Percentiles rank a stretch among this genome's conserved stretches.
Evolutionary conservation across 2,797 vertebrate genomes (phyloP).

Genomic region (Sebastiscus albofasciatus): DNA sequence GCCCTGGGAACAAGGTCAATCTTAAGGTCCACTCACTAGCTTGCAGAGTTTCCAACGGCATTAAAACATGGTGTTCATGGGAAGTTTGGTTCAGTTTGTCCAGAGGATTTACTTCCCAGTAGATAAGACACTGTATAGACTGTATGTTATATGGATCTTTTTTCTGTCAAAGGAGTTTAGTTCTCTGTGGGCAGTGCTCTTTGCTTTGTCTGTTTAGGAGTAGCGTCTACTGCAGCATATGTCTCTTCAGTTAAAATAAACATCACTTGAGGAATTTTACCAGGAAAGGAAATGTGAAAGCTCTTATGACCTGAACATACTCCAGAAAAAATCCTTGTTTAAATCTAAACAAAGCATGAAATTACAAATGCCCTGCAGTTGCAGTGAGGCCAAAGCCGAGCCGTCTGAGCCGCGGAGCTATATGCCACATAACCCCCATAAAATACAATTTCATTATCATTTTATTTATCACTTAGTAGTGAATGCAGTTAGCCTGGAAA

Average conservation of each 20-base stretch:
- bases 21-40: neutral
- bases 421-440: slow-evolving; percentile 27
- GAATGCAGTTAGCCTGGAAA: slow-evolving; percentile 28
- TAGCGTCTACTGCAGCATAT: neutral
- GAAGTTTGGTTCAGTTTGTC: neutral
- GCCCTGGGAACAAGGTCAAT: neutral
- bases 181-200: neutral
- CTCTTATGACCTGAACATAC: neutral
- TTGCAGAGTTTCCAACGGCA: neutral
- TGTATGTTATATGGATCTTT: neutral
- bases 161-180: neutral
- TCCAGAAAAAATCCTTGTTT: neutral
- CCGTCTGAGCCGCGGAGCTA: slow-evolving; percentile 26
- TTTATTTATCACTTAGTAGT: slow-evolving; percentile 45
- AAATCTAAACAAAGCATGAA: slow-evolving; percentile 10
- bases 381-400: neutral
- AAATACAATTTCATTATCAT: slow-evolving; percentile 40
- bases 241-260: neutral
- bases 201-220: neutral
- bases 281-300: neutral
- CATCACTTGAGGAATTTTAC: neutral
- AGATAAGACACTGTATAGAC: neutral
- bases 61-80: neutral
- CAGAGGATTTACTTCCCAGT: neutral
- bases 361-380: neutral